These are phyloP conservation scores for Microchirus variegatus DNA, from an alignment of 2,797 vertebrate species.

Conservation along the genomic window DNA sequence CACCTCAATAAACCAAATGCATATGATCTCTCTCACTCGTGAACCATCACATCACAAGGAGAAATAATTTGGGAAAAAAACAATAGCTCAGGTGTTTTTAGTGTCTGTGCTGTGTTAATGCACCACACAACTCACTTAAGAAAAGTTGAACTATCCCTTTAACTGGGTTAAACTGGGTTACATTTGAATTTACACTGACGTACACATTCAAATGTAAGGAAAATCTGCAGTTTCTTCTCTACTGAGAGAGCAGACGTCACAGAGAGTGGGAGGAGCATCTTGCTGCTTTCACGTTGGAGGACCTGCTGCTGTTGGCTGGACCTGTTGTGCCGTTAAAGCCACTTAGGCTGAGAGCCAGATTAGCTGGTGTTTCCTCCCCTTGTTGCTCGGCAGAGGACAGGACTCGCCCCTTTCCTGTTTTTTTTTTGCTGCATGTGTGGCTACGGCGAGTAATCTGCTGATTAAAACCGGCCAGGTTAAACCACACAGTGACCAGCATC, in stretches of 20 bases:
- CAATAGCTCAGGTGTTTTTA: too few species aligned
- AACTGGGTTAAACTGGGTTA: too few species aligned
- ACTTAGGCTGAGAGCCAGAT: conserved; percentile 71
- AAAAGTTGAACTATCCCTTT: too few species aligned
- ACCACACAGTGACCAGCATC: conserved; percentile 19
- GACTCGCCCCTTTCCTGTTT: not conserved
- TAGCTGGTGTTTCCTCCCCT: conserved; percentile 48
- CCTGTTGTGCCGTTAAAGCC: conserved; percentile 54
- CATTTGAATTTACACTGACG: too few species aligned
- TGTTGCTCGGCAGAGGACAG: conserved; percentile 17
- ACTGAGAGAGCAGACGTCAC: conserved; percentile 14
- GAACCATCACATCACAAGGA: too few species aligned
- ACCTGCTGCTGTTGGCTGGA: conserved; percentile 27
- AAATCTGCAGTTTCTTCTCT: not conserved
- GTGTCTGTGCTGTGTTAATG: too few species aligned
- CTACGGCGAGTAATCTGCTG: conserved; percentile 49
- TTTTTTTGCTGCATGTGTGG: conserved; percentile 20
- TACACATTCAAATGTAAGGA: not conserved
- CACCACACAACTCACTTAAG: too few species aligned
- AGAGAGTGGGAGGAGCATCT: conserved; percentile 17
- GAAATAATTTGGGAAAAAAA: too few species aligned
- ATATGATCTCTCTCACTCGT: too few species aligned
- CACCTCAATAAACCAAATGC: too few species aligned
- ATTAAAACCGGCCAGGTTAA: conserved; percentile 36
- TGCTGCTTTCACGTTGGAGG: conserved; percentile 33